phyloP scores from a whole-genome alignment of 2,888 invertebrate genomes.

The Trachelus troglodyta region DNA sequence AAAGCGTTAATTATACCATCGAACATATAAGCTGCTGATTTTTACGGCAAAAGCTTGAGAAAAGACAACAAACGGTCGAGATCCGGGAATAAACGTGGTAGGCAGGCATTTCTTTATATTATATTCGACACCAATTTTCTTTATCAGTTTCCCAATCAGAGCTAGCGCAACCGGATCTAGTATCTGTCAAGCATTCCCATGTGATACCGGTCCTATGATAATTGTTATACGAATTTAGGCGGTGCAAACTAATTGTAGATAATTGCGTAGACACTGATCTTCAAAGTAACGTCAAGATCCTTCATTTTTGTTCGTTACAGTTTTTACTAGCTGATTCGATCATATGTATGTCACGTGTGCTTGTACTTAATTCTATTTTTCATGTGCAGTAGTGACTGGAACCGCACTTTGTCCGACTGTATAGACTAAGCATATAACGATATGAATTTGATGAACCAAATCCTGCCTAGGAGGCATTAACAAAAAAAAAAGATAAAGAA shows the following conservation, averaged over 20 bases:
- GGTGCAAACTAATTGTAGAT: neutral
- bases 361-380: neutral
- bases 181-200: too few relatives aligned
- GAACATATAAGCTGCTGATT: neutral
- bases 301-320: neutral
- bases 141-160: neutral
- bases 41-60: neutral
- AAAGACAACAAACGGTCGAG: neutral
- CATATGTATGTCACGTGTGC: too few relatives aligned
- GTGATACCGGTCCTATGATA: too few relatives aligned
- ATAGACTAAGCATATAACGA: neutral
- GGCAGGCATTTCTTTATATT: neutral
- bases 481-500: neutral
- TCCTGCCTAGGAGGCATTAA: neutral
- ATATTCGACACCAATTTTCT: neutral
- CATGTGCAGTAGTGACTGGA: neutral
- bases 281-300: neutral
- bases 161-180: too few relatives aligned
- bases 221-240: too few relatives aligned
- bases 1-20: neutral
- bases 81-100: neutral
- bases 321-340: neutral
- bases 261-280: neutral
- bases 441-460: neutral
- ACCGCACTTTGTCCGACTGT: neutral